Base-by-base conservation (phyloP, 1,140 invertebrate species). In the Brachionus paranguensis region DNA sequence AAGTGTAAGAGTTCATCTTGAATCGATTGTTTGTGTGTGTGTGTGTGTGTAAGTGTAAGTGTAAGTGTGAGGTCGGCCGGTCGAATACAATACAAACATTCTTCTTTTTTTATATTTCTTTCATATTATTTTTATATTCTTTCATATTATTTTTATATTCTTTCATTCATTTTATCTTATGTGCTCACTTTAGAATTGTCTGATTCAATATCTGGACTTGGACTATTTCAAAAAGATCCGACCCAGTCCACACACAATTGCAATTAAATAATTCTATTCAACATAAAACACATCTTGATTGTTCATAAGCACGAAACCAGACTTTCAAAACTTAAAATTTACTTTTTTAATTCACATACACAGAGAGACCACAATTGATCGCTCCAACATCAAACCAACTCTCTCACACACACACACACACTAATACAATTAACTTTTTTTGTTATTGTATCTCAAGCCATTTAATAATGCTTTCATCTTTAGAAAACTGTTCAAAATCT, bases 1-100 rank as follows among this genome's bases (percentile, higher is more conserved):
- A 76, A 76, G 72, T 76, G 72, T 76, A 76, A 76, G 72, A 50
- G 43, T 76, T 47, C 41, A 50, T 76, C 29, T 14, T 37, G 33
- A 37, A 37, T 37, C 33, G 33, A 37, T 37, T 37, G 33, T 24
- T 33, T 6, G 14, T 65, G 20, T 65, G 4, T 17, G 11, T 65
- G 60, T 65, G 10, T 65, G 70, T 14, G 37, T 74, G 33, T 50
- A 20, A 29, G 24, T 76, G 41, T 47, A 7, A 53, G 72, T 76
- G 14, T 24, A 12, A 50, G 72, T 76, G 70, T 76, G 45, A 72
- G 68, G 68, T 72, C 68, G 68, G 68, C 37, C 68, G 68, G 68
- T 72, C 37, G 37, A 43, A 17, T 3, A 10, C 41, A 43, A 43
- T 10, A 72, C 68, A 72, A 72, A 41, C 7, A 72, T 43, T 43